Conservation (phyloP, 2,113 vertebrate genomes). For the Cryptomyrus ogoouensis region DNA sequence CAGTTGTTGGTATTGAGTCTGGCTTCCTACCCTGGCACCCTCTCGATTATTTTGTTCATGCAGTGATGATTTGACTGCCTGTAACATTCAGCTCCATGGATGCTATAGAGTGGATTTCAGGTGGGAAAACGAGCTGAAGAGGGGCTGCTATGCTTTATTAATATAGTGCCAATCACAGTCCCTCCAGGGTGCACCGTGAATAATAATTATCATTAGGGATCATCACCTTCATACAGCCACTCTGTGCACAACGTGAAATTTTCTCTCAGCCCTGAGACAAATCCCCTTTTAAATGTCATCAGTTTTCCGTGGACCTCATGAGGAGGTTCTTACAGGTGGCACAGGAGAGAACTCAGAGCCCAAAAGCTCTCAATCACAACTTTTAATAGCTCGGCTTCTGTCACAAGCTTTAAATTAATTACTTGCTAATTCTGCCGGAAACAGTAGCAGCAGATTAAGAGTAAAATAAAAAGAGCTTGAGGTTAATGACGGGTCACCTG, state of each 20-base stretch:
- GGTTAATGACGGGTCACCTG: background rate
- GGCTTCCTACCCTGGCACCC: background rate
- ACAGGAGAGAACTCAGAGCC: background rate
- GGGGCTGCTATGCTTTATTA: background rate
- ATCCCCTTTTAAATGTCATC: background rate
- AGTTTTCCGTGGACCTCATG: background rate
- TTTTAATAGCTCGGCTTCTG: background rate
- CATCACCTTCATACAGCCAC: background rate
- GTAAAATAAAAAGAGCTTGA: background rate
- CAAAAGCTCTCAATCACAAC: background rate
- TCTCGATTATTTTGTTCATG: background rate
- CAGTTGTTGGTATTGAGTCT: background rate
- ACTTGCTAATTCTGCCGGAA: background rate
- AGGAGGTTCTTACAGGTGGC: background rate
- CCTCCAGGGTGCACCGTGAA: background rate
- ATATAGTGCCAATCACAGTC: background rate
- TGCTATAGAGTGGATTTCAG: background rate
- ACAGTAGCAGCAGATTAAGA: background rate
- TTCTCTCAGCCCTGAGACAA: background rate
- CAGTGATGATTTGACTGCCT: background rate
- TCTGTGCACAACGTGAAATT: background rate
- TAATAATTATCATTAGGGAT: slow-evolving; percentile 4
- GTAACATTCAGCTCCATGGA: background rate
- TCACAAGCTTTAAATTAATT: slow-evolving; percentile 1
- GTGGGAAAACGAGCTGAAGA: background rate